Conservation (phyloP, 2,113 vertebrate species). For the Osmerus mordax region DNA sequence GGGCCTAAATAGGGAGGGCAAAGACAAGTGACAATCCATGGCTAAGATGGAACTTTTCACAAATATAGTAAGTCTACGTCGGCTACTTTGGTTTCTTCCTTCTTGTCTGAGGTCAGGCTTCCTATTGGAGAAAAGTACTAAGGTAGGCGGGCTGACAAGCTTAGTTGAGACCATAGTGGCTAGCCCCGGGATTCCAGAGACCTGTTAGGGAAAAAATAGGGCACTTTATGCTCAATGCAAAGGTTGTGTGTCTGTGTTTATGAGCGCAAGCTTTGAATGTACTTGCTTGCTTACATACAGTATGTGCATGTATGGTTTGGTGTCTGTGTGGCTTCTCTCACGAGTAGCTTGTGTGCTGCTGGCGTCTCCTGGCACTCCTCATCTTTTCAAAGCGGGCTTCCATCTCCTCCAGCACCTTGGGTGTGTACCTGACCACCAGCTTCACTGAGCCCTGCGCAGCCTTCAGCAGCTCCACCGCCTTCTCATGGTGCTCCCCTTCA, state of each 20-base stretch:
- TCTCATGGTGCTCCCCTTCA: constrained; percentile 89
- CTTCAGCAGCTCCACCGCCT: constrained; percentile 88
- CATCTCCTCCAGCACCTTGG: constrained; percentile 90
- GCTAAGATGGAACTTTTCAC: constrained; percentile 40
- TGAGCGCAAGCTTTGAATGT: not conserved
- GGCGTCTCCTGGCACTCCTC: constrained; percentile 84
- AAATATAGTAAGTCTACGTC: constrained; percentile 41
- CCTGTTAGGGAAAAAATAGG: constrained; percentile 42
- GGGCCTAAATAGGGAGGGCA: constrained; percentile 4
- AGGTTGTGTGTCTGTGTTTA: not conserved
- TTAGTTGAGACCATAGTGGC: constrained; percentile 6
- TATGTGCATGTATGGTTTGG: not conserved
- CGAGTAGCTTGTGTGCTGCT: constrained; percentile 91
- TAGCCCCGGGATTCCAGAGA: constrained; percentile 75
- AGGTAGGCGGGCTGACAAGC: constrained; percentile 22
- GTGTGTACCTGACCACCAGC: constrained; percentile 88
- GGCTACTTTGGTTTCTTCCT: constrained; percentile 56
- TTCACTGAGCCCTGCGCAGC: constrained; percentile 88
- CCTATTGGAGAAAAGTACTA: constrained; percentile 25
- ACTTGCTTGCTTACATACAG: not conserved
- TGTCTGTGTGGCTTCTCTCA: constrained; percentile 58
- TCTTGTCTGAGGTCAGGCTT: constrained; percentile 40
- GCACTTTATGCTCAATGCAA: not conserved
- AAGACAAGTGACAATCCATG: constrained; percentile 21
- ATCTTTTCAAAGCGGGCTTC: constrained; percentile 93